Percentiles rank a stretch among this genome's conserved stretches.
Conservation (phyloP, 2,888 invertebrate genomes). For the Geotrupes spiniger region DNA sequence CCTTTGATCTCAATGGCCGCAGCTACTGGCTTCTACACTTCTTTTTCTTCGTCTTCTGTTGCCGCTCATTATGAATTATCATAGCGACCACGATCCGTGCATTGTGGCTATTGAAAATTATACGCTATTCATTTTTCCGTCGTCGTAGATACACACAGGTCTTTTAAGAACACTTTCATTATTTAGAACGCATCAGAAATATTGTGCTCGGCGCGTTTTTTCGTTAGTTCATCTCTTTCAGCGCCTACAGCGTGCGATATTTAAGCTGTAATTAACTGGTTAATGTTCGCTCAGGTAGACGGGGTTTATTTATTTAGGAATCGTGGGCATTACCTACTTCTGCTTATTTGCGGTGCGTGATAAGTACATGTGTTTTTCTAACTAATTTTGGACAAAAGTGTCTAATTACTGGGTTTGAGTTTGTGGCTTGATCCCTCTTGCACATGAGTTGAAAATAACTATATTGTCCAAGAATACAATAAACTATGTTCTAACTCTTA, state of each 20-base stretch:
- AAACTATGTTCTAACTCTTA: no score
- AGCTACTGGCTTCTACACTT: conserved; percentile 29
- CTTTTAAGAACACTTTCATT: conserved; percentile 11
- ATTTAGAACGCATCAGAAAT: conserved; percentile 13
- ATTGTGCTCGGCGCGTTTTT: conserved; percentile 14
- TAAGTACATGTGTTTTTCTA: no score
- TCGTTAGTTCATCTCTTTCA: conserved; percentile 13
- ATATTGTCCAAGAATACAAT: no score
- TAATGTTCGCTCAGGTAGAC: conserved; percentile 19
- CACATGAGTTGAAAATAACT: no score
- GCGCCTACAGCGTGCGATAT: conserved; percentile 4
- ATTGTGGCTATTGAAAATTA: conserved; percentile 33
- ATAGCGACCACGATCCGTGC: conserved; percentile 22
- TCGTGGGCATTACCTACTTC: not conserved
- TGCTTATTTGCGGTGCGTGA: not conserved
- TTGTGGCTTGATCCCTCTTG: no score
- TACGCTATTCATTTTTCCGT: conserved; percentile 35
- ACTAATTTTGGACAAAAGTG: no score
- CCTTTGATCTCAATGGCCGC: conserved; percentile 30
- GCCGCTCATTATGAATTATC: conserved; percentile 28
- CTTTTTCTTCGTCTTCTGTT: conserved; percentile 22
- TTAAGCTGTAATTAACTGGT: conserved; percentile 18
- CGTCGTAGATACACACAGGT: conserved; percentile 31
- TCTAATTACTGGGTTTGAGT: no score
- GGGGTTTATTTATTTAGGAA: no score